phyloP scores from a whole-genome alignment of 2,113 vertebrate species.

The Anhinga rufa region DNA sequence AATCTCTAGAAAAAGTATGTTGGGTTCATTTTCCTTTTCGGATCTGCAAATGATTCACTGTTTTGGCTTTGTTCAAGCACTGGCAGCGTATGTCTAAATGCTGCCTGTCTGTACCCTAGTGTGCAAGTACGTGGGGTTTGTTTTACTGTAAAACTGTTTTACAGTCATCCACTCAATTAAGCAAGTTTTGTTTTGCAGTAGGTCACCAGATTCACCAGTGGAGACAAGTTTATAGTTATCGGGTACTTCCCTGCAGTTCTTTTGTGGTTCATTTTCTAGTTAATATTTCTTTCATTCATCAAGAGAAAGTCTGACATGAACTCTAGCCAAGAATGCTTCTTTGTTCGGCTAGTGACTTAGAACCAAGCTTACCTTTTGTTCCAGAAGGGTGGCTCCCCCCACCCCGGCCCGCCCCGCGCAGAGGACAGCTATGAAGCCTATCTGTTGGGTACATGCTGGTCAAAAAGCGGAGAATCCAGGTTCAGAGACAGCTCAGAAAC shows the following conservation, averaged over 20 bases:
- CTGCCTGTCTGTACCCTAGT: not conserved
- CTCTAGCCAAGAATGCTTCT: not conserved
- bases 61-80: not conserved
- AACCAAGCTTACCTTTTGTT: not conserved
- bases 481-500: not conserved
- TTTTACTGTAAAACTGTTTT: not conserved
- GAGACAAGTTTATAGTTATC: not conserved
- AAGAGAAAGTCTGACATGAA: not conserved
- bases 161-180: not conserved
- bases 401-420: accelerated
- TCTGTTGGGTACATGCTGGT: accelerated
- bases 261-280: not conserved
- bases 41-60: not conserved
- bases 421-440: not conserved
- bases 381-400: not conserved
- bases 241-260: not conserved
- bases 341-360: not conserved
- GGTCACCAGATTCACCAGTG: not conserved
- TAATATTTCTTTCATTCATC: not conserved
- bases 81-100: not conserved
- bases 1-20: not conserved
- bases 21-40: not conserved
- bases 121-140: not conserved
- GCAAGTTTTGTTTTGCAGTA: not conserved
- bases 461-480: not conserved